These are phyloP conservation scores for Calosoma granatense DNA, from an alignment of 1,140 invertebrate species.

Conservation along the genomic window DNA sequence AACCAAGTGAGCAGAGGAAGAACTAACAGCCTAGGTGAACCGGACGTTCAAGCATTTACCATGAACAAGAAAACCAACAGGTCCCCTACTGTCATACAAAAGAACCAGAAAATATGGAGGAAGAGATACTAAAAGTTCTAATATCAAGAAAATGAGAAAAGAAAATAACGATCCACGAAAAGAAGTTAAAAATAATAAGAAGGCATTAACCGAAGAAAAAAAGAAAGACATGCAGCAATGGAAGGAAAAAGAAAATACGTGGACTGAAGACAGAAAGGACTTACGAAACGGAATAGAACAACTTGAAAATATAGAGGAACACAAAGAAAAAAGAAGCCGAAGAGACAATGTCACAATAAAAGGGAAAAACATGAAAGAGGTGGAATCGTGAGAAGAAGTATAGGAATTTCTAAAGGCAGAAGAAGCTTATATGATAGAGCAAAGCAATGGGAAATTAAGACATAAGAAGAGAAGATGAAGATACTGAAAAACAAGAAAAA, in stretches of 20 bases:
- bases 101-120: not conserved
- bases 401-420: not conserved
- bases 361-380: not conserved
- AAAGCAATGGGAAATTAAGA: not conserved
- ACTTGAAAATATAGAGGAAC: not conserved
- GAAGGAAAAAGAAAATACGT: not conserved
- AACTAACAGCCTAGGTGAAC: too few species aligned
- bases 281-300: not conserved
- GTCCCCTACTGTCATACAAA: not conserved
- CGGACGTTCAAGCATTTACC: not conserved
- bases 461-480: not conserved
- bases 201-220: not conserved
- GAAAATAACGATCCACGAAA: not conserved
- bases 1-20: too few species aligned
- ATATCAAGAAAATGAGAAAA: not conserved
- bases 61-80: not conserved
- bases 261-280: not conserved
- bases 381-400: too few species aligned
- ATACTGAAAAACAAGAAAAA: not conserved
- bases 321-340: not conserved
- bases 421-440: not conserved
- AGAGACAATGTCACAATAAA: not conserved
- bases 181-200: not conserved
- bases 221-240: not conserved
- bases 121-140: not conserved